A percentile compares a stretch with the other conserved stretches of the same genome.
Conservation (phyloP, 2,113 vertebrate genomes). For the Amphilophus citrinellus region DNA sequence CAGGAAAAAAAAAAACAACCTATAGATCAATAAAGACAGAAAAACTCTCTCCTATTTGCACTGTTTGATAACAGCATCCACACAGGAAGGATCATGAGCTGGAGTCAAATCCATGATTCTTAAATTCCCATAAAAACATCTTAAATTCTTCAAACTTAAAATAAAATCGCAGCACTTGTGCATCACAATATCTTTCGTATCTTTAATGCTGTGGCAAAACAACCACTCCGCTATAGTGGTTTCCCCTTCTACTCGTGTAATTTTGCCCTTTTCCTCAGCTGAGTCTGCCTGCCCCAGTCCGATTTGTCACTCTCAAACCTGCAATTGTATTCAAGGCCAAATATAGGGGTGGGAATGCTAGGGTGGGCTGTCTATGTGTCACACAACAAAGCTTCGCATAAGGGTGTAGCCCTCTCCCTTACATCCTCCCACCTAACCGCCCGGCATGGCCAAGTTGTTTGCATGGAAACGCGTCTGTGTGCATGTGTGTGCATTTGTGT, state of each 20-base stretch:
- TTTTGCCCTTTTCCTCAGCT: constrained; percentile 71
- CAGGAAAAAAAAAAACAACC: not conserved
- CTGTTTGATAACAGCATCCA: not conserved
- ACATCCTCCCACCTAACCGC: constrained; percentile 81
- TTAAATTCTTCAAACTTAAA: not conserved
- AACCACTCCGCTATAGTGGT: not conserved
- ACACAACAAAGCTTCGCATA: constrained; percentile 80
- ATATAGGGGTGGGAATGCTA: constrained; percentile 81
- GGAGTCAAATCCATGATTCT: not conserved
- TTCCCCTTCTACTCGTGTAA: constrained; percentile 44
- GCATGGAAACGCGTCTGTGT: constrained; percentile 66
- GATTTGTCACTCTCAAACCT: constrained; percentile 84
- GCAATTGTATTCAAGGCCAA: constrained; percentile 87
- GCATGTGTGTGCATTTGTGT: constrained; percentile 20
- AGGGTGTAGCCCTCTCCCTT: constrained; percentile 82
- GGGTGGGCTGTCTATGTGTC: constrained; percentile 81
- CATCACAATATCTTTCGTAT: not conserved
- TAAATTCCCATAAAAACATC: not conserved
- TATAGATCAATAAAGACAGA: not conserved
- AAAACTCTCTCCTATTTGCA: not conserved
- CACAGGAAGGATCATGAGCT: not conserved
- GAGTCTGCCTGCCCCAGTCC: constrained; percentile 69
- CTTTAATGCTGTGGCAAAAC: constrained; percentile 24
- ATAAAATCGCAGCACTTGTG: not conserved
- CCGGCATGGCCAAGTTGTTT: constrained; percentile 76